Evolutionary conservation across 2,888 invertebrate species (phyloP), one percentile per base, ranked within the genome.

Genomic region (Nymphalis polychloros): DNA sequence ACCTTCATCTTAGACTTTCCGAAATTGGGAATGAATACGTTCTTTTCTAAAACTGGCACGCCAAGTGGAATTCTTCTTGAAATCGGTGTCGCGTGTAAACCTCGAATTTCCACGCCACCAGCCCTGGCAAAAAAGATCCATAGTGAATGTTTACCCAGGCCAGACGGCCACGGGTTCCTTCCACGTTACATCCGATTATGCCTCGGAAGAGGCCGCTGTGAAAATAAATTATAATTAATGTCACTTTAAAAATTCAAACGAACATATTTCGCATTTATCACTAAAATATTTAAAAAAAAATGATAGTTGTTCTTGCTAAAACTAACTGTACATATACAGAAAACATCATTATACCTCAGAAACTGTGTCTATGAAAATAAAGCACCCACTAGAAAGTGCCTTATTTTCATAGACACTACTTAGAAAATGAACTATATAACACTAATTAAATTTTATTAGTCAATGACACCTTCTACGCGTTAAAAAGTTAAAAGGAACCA

Each of bases 71-170:
- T 90, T 59, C 94, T 94, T 74, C 95, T 93, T 0, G 96, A 94
- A 52, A 97, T 97, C 0, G 96, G 94, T 67, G 95, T 96, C 0
- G 96, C 96, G 75, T 95, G 94, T 0, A 97, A 88, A 5, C 97
- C 97, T 64, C 95, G 93, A 8, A 97, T 90, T 86, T 96, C 96
- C 1, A 97, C 95, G 69, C 96, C 97, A 59, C 97, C 97, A 66
- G 95, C 94, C 73, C 95, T 93, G 71, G 2, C 17, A 6, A 8
- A 55, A 55, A 53, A 0, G 17, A 7, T 31, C 23, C 6, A 50
- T 50, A 20, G 13, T 41, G 8, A 50, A n/a, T 97, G 78, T 95
- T 95, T 61, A 94, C 93, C 97, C 97, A 98, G 63, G 93, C 84
- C 8, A 94, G 82, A 27, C 88, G 86, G 1, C 94, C 94, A 1